A percentile compares a stretch with the other conserved stretches of the same genome.
phyloP scores from a whole-genome alignment of 2,797 vertebrate species.

The Hemibagrus guttatus region DNA sequence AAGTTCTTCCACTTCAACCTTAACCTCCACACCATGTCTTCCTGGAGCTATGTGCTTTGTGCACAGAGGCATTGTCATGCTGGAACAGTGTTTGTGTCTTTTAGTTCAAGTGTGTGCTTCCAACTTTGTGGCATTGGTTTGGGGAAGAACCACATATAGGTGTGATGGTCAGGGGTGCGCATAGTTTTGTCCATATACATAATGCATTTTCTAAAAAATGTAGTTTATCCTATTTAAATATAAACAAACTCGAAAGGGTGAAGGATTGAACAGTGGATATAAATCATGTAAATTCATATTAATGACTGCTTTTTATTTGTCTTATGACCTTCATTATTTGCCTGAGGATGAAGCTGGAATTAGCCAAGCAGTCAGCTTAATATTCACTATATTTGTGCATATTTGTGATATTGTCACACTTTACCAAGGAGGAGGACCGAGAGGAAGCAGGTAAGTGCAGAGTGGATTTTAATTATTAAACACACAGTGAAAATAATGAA shows the following conservation, averaged over 20 bases:
- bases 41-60: not conserved
- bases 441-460: too few species aligned
- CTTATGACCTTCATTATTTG: not conserved
- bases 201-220: not conserved
- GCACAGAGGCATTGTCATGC: not conserved
- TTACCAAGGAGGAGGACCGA: too few species aligned
- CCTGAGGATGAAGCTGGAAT: not conserved
- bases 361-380: not conserved
- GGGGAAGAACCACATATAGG: not conserved
- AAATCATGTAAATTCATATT: not conserved
- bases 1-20: not conserved
- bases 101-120: not conserved
- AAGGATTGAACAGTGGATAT: not conserved
- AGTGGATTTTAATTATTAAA: too few species aligned
- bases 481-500: too few species aligned
- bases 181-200: not conserved
- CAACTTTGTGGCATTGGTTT: not conserved
- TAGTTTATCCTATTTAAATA: not conserved
- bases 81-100: not conserved
- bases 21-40: not conserved
- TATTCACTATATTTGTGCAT: not conserved
- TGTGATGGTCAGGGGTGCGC: not conserved
- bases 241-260: too few species aligned
- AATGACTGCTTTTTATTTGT: too few species aligned
- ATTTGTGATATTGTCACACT: too few species aligned